A percentile compares a stretch with the other conserved stretches of the same genome.
These are phyloP conservation scores for Sepioteuthis lessoniana DNA, from an alignment of 2,888 invertebrate genomes.

Conservation along the genomic window DNA sequence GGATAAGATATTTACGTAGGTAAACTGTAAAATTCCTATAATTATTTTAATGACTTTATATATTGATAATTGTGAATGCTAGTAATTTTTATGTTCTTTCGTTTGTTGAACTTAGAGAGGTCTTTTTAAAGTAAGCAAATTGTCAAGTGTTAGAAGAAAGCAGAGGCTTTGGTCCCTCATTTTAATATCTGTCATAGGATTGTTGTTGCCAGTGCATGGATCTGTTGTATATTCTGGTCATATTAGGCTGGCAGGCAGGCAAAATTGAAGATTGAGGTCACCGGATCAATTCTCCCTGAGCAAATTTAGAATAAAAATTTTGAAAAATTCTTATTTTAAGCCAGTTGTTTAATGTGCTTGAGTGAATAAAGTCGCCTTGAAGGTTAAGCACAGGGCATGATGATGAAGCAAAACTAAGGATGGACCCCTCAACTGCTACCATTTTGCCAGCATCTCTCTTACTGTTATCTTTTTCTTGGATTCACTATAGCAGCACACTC, in stretches of 20 bases:
- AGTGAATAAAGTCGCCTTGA: conserved; percentile 9
- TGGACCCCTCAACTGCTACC: background rate
- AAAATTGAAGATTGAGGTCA: conserved; percentile 2
- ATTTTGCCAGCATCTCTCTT: background rate
- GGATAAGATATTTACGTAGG: too few species aligned
- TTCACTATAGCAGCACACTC: conserved; percentile 7
- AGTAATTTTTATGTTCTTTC: background rate
- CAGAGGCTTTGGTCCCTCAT: background rate
- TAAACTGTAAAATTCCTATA: background rate
- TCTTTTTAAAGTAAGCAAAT: background rate
- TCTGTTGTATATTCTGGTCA: background rate
- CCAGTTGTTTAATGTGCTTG: conserved; percentile 8
- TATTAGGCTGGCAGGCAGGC: conserved; percentile 9
- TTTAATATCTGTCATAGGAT: background rate
- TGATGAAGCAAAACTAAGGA: background rate
- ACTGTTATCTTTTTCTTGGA: background rate
- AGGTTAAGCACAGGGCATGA: background rate
- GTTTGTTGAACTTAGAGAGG: background rate
- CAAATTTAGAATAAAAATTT: background rate
- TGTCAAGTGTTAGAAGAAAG: background rate
- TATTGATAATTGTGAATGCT: background rate
- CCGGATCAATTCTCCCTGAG: background rate
- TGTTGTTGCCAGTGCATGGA: background rate
- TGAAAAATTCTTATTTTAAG: conserved; percentile 16
- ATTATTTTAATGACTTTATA: background rate